A percentile compares a stretch with the other conserved stretches of the same genome.
Evolutionary conservation across 2,797 vertebrate species (phyloP).

Genomic region (Garrulus glandarius): DNA sequence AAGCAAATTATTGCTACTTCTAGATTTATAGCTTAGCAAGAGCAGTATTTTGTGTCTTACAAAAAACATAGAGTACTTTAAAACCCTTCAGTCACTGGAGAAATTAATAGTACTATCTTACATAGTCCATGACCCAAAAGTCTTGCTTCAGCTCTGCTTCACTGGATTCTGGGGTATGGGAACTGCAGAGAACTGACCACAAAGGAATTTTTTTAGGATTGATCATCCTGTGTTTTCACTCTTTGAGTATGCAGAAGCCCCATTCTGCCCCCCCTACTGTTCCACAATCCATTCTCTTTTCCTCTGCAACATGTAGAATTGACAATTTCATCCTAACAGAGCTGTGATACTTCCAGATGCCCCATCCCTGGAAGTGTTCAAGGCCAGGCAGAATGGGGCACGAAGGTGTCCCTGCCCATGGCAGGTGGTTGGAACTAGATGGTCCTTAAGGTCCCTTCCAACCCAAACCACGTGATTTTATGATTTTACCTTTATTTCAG

Average conservation of each 20-base stretch:
- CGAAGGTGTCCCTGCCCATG: not conserved
- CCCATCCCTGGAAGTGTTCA: not conserved
- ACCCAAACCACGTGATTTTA: not conserved
- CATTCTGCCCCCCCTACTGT: accelerated
- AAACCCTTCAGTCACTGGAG: not conserved
- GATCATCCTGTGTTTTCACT: not conserved
- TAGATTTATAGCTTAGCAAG: not conserved
- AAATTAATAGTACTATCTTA: not conserved
- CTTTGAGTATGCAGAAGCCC: not conserved
- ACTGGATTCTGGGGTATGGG: not conserved
- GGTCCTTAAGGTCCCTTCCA: not conserved
- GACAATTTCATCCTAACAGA: not conserved
- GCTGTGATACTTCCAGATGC: not conserved
- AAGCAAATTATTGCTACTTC: not conserved
- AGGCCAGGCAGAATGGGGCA: not conserved
- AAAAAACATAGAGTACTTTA: not conserved
- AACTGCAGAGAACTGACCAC: not conserved
- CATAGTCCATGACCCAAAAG: not conserved
- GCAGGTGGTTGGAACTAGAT: not conserved
- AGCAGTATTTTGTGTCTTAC: not conserved
- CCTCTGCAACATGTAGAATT: accelerated
- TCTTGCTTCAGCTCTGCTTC: not conserved
- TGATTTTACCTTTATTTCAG: not conserved
- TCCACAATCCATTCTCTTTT: not conserved
- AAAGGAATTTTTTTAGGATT: not conserved